Evolutionary conservation across 2,113 vertebrate species (phyloP), one percentile per base, ranked within the genome.

Genomic region (Phrynocephalus versicolor): DNA sequence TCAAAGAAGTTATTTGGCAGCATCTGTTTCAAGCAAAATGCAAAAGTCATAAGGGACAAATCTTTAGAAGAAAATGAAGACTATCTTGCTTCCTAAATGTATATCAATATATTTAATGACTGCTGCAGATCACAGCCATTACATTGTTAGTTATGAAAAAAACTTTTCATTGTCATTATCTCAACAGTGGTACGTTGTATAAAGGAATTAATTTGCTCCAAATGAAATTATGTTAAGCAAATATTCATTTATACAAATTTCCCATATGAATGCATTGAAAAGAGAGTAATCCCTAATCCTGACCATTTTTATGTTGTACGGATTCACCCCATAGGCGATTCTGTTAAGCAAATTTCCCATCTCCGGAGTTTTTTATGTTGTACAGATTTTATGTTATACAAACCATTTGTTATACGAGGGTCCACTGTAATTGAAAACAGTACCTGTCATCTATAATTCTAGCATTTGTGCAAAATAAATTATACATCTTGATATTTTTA

Each of bases 21-120:
- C 84, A 89, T 90, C 57, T 93, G 84, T 79, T 77, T 91, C 79
- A 87, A 88, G 89, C 81, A 94, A 93, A 95, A 91, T 72, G 72
- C 57, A 73, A 83, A 92, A 87, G 58, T 76, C 79, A 74, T 80
- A 93, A 88, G 85, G 89, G 91, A 87, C 86, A 88, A 92, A 85
- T 80, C 35, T 89, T 77, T 92, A 86, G 88, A 84, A 88, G 90
- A 79, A 78, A 90, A 81, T 55, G 37, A 92, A 12, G 81, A 81
- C 69, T 91, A 18, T 91, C 67, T 86, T 94, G 51, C 51, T 81
- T 79, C 81, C 57, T 75, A 88, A 94, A 92, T 91, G 67, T 80
- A 86, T 86, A 86, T 87, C 45, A 51, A 51, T 81, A 85, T 83
- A 60, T 91, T 90, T 30, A 51, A 83, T 23, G 89, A 90, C 93